Evolutionary conservation across 1,140 invertebrate species (phyloP), one percentile per base, ranked within the genome.

Genomic region (Cherax destructor): DNA sequence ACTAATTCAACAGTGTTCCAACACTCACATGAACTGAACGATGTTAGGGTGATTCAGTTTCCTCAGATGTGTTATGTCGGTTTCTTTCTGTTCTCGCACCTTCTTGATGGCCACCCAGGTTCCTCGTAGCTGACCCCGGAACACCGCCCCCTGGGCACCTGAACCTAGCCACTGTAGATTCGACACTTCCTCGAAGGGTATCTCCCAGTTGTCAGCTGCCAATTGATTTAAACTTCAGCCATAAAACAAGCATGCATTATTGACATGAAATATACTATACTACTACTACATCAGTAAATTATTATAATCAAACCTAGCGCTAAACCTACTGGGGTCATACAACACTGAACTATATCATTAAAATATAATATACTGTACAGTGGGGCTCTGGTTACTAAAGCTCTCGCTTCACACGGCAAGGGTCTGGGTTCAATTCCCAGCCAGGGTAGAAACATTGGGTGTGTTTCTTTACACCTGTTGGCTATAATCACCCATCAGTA

Each of bases 21-120:
- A 11, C 78, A 94, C 96, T 95, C 94, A 98, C 96, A 97, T 98
- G 94, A 99, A 99, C 94, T 98, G 97, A 79, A 99, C 98, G 93
- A 99, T 98, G 94, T 99, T 99, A 9, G 97, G 97, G 95, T 99
- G 99, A 94, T 99, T 98, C 50, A 99, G 96, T 95, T 99, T 99
- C 76, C 97, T 95, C 50, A 99, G 95, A 95, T 99, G 98, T 93
- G 96, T 97, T 88, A 99, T 99, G 94, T 99, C 98, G 41, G 98
- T 99, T 94, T 99, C 99, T 94, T 97, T 97, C 93, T 97, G 96
- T 93, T 99, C 98, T 87, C 97, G 95, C 10, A 99, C 97, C 95
- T 99, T 99, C 95, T 99, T 99, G 4, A 99, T 98, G 30, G 99
- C 99, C 5, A 99, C 98, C 93, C 96, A 96, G 94, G 97, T 96